Base-by-base conservation (phyloP, 2,888 invertebrate species). In the Pocota personata region DNA sequence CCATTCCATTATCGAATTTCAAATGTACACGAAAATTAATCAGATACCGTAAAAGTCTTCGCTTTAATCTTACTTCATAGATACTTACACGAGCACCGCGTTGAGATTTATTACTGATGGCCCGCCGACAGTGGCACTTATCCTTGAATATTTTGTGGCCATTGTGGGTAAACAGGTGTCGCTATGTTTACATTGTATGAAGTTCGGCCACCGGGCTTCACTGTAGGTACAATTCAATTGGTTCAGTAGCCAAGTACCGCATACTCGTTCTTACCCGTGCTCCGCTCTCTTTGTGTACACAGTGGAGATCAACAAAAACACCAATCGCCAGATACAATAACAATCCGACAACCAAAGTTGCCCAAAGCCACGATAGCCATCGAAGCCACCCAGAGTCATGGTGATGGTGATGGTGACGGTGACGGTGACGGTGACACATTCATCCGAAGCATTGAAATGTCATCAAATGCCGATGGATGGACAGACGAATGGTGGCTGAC, bases 151-250 rank as follows among this genome's bases (percentile, higher is more conserved):
- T 72, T 82, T 82, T 82, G 80, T 86, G 76, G 55, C 76, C 72
- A 80, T 67, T 80, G 48, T 82, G 60, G 14, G 76, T 86, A 86
- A 86, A 86, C 86, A 86, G 86, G 86, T 86, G 86, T 72, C 62
- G 27, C 12, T 40, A n/a, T 86, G 67, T 86, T 86, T 66, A 77
- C 80, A 32, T 37, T 69, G 55, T 10, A 27, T 50, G 32, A 79
- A 76, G 71, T 76, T 86, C 72, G 80, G 86, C 86, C 86, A 86
- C 86, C 80, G 86, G 86, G 76, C 86, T 86, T 86, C 71, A 73
- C 69, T 64, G 58, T 67, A 30, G 58, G 58, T 50, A 67, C 67
- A 35, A 48, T 78, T 79, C 84, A 80, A 79, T 84, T 80, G 79
- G 71, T 84, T 84, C 79, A 75, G 71, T 71, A 64, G 69, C 75